phyloP scores from a whole-genome alignment of 2,888 invertebrate species.

The Strigamia maritima region DNA sequence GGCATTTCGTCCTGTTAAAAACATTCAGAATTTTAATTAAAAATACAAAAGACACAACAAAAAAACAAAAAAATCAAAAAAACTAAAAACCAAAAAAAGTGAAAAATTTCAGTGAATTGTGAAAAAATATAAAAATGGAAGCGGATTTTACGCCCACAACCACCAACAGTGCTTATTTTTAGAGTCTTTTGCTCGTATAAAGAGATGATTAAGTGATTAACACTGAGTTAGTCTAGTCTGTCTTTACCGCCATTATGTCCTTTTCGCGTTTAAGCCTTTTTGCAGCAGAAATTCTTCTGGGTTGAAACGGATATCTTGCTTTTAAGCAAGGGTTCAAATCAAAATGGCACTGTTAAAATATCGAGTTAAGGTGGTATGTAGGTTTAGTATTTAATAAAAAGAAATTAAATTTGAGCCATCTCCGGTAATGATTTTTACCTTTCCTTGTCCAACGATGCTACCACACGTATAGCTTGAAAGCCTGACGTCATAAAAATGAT shows the following conservation, averaged over 20 bases:
- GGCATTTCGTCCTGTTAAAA: conserved; percentile 35
- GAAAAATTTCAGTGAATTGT: background rate
- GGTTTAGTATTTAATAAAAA: background rate
- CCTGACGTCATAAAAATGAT: background rate
- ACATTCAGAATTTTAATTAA: background rate
- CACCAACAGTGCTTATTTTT: background rate
- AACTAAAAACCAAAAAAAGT: background rate
- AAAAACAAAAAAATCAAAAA: background rate
- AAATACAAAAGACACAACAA: background rate
- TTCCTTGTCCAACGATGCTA: background rate
- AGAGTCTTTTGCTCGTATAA: background rate
- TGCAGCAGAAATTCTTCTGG: background rate
- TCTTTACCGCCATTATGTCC: conserved; percentile 13
- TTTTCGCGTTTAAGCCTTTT: background rate
- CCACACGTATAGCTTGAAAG: background rate
- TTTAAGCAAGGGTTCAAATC: background rate
- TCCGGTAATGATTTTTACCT: background rate
- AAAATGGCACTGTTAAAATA: background rate
- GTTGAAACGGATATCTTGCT: background rate
- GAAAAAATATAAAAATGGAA: background rate
- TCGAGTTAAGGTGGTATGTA: background rate
- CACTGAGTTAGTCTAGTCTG: background rate
- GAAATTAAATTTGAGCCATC: background rate
- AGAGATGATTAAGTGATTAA: background rate
- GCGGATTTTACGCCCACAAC: background rate